Evolutionary conservation across 2,888 invertebrate genomes (phyloP).

Genomic region (Acleris holmiana): DNA sequence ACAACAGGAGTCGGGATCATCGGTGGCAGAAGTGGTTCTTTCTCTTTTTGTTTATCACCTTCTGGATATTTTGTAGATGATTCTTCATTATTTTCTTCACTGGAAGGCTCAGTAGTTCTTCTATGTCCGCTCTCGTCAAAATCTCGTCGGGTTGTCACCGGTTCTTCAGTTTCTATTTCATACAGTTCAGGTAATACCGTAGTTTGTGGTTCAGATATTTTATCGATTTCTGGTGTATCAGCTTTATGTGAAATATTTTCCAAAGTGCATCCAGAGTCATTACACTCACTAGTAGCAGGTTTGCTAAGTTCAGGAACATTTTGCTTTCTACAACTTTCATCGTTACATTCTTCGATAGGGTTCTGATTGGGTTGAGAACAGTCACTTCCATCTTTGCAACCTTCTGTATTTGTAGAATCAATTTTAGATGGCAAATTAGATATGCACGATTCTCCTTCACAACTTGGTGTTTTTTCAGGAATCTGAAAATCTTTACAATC

Average conservation of each 20-base stretch:
- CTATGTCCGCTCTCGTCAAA: conserved; percentile 6
- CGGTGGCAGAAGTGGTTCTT: not conserved
- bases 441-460: conserved; percentile 43
- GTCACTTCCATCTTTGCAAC: conserved; percentile 48
- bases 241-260: conserved; percentile 30
- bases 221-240: conserved; percentile 6
- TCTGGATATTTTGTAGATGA: conserved; percentile 6
- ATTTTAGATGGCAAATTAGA: conserved; percentile 7
- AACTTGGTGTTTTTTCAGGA: conserved; percentile 41
- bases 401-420: conserved; percentile 25
- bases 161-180: conserved; percentile 23
- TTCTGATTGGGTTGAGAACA: conserved; percentile 45
- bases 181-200: conserved; percentile 8
- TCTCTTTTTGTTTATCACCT: conserved; percentile 13
- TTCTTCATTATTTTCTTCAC: conserved; percentile 14
- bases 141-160: conserved; percentile 9
- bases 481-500: conserved; percentile 42
- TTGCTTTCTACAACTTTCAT: conserved; percentile 60
- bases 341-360: conserved; percentile 52
- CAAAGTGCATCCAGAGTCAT: conserved; percentile 50
- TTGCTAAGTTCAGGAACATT: conserved; percentile 47
- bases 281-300: conserved; percentile 50
- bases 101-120: conserved; percentile 9
- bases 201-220: conserved; percentile 8
- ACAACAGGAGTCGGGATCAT: conserved; percentile 1